These are phyloP conservation scores for Endotricha flammealis DNA, from an alignment of 2,888 invertebrate genomes.

Conservation along the genomic window DNA sequence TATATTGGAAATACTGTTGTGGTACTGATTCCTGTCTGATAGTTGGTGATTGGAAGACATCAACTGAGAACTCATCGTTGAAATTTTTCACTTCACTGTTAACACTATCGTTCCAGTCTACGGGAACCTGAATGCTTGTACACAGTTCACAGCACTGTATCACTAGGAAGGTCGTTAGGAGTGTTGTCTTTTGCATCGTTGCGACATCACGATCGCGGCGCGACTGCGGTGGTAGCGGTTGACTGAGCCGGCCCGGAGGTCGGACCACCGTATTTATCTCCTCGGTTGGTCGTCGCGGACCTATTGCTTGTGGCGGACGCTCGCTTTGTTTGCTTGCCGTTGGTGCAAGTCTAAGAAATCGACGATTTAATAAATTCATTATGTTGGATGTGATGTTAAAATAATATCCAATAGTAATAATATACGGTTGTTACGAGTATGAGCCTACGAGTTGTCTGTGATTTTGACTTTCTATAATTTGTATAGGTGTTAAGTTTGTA, in stretches of 20 bases:
- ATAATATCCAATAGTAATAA: too few relatives aligned
- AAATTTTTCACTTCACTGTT: constrained; percentile 49
- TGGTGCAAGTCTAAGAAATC: constrained; percentile 33
- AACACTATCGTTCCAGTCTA: constrained; percentile 46
- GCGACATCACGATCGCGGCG: constrained; percentile 60
- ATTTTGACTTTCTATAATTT: too few relatives aligned
- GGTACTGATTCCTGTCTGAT: constrained; percentile 35
- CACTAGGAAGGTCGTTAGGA: constrained; percentile 40
- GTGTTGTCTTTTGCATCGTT: constrained; percentile 56
- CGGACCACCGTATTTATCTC: constrained; percentile 67
- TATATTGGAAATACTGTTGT: constrained; percentile 57
- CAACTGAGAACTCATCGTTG: constrained; percentile 29
- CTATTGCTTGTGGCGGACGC: constrained; percentile 55
- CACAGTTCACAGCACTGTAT: constrained; percentile 56
- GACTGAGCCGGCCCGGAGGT: constrained; percentile 63
- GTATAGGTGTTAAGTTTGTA: too few relatives aligned
- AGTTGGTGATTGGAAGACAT: constrained; percentile 27
- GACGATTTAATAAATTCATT: too few relatives aligned
- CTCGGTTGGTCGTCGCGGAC: constrained; percentile 67
- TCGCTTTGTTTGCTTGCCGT: constrained; percentile 46
- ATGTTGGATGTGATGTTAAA: too few relatives aligned
- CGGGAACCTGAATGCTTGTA: constrained; percentile 55
- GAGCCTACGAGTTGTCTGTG: too few relatives aligned
- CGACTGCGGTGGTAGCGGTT: constrained; percentile 38
- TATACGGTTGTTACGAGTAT: too few relatives aligned